Base-by-base conservation (phyloP, 2,888 invertebrate species). In the Orthonevra nobilis region DNA sequence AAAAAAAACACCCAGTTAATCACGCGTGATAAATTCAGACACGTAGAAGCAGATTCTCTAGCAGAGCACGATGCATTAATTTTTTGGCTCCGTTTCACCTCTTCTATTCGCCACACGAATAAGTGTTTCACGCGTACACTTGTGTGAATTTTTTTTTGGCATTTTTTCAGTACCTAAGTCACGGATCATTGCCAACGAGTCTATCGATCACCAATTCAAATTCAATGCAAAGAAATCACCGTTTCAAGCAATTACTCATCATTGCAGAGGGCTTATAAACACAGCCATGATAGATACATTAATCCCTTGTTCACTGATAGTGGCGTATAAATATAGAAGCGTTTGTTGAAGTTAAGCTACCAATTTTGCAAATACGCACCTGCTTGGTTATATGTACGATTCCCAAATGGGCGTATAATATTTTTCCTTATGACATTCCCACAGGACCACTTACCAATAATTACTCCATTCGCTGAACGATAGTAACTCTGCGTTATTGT, bases 401-500 rank as follows among this genome's bases (percentile, higher is more conserved):
- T 9, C 5, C 0, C 23, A 42, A 34, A 19, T 60, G 60, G 60
- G 69, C 52, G 70, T 52, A 26, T 10, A 9, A 9, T 19, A 30
- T n/a, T n/a, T n/a, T n/a, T 42, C 19, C n/a, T 5, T 4, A 5
- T 23, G 10, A 23, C 15, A 15, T 23, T 9, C 17, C n/a, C 23
- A 12, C 20, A 19, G n/a, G n/a, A 9, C 28, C 46, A 58, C 84
- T 87, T 90, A 94, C 94, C 94, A 86, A 98, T 94, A 82, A 98
- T 95, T 75, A 98, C 97, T 83, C 97, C 98, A 90, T 98, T 97
- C 36, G 98, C 98, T 83, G 97, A 97, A 86, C 98, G 93, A 89
- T 98, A 98, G 88, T 98, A 98, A 87, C 97, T 97, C 88, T 98
- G 98, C 0, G 98, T 98, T 83, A 98, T 98, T 3, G 98, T 98